Conservation (phyloP, 2,797 vertebrate species). For the Chloroceryle amazona region DNA sequence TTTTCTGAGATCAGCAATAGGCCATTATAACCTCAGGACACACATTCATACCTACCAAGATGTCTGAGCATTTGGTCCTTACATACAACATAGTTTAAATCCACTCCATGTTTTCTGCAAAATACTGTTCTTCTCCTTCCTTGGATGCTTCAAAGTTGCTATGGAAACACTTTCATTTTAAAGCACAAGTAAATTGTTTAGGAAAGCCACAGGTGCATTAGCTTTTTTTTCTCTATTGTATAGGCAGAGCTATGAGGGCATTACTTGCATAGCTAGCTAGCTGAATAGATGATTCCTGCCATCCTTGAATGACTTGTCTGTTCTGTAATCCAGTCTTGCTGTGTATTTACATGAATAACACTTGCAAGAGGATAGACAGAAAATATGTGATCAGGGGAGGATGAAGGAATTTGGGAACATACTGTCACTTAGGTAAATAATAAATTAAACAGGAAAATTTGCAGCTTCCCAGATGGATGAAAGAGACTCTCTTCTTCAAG, state of each 20-base stretch:
- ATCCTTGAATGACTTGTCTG: neutral
- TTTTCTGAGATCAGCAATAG: neutral
- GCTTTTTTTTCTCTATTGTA: neutral
- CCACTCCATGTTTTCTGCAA: neutral
- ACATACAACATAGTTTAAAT: neutral
- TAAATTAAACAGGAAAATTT: neutral
- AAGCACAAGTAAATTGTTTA: neutral
- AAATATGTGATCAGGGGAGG: neutral
- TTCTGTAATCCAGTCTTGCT: neutral
- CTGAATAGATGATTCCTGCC: neutral
- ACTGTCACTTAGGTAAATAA: neutral
- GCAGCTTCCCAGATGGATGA: neutral
- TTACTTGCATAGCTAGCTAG: neutral
- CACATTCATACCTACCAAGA: neutral
- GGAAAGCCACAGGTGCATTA: neutral
- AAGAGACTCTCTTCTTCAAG: neutral
- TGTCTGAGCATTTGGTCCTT: neutral
- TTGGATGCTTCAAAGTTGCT: neutral
- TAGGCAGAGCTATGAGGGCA: neutral
- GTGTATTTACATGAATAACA: neutral
- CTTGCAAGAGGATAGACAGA: neutral
- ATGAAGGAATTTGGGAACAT: neutral
- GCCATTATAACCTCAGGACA: neutral
- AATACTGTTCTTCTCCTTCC: neutral
- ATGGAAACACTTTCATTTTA: conserved; percentile 20